Evolutionary conservation across 2,113 vertebrate species (phyloP).

Genomic region (Camelus dromedarius): DNA sequence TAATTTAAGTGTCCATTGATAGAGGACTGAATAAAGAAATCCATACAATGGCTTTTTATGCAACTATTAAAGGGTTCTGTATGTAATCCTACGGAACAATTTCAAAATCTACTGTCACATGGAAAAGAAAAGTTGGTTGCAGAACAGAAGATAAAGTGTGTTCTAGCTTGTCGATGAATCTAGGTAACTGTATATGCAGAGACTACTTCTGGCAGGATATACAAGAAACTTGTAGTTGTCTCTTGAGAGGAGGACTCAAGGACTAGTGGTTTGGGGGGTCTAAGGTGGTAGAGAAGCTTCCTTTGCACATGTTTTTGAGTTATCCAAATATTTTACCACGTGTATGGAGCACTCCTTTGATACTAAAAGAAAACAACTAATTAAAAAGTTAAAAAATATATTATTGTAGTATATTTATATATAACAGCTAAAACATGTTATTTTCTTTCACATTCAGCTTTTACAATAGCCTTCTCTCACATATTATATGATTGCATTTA

Average conservation of each 20-base stretch:
- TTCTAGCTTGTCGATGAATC: constrained; percentile 1
- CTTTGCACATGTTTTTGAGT: not conserved
- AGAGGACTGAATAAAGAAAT: constrained; percentile 34
- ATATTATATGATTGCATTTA: not conserved
- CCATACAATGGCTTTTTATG: not conserved
- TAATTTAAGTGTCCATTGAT: not conserved
- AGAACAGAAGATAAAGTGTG: not conserved
- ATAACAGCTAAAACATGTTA: not conserved
- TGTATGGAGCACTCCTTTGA: not conserved
- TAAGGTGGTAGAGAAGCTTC: not conserved
- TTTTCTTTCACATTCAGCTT: not conserved
- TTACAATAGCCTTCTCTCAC: not conserved
- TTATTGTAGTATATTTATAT: not conserved
- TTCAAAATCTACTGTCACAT: not conserved
- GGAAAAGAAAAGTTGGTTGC: not conserved
- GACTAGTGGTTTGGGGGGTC: not conserved
- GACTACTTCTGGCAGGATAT: constrained; percentile 1
- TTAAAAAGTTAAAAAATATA: not conserved
- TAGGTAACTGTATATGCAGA: not conserved
- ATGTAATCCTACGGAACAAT: not conserved
- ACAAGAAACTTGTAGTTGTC: not conserved
- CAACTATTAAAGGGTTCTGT: not conserved
- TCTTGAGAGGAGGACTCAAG: not conserved
- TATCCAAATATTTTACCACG: not conserved
- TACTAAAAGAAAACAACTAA: not conserved